Percentiles rank a stretch among this genome's conserved stretches.
These are phyloP conservation scores for Paraescarpia echinospica DNA, from an alignment of 1,140 invertebrate genomes.

Conservation along the genomic window DNA sequence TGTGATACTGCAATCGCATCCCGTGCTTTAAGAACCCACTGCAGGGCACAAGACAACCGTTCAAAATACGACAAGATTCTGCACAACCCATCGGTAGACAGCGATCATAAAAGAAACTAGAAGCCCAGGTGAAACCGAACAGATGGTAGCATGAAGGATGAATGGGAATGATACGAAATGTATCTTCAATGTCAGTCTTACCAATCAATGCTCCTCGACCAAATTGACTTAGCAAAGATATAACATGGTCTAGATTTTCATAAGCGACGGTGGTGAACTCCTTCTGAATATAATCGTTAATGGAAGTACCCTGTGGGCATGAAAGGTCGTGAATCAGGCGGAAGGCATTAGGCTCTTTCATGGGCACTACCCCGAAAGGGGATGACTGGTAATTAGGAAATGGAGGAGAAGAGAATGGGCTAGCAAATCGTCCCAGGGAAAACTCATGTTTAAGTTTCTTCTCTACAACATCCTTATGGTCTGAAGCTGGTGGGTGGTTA, in stretches of 20 bases:
- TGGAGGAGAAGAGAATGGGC: not conserved
- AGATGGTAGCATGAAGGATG: not conserved
- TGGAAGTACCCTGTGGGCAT: not conserved
- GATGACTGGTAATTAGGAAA: not conserved
- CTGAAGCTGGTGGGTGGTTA: not conserved
- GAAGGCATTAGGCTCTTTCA: not conserved
- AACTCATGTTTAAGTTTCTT: not conserved
- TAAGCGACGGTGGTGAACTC: not conserved
- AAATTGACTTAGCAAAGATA: not conserved
- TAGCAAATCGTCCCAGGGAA: not conserved
- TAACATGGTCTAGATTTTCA: not conserved
- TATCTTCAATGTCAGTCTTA: conserved; percentile 3
- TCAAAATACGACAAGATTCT: not conserved
- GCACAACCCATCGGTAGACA: not conserved
- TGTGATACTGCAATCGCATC: not conserved
- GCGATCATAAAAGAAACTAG: not conserved
- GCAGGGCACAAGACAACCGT: not conserved
- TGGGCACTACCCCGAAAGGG: not conserved
- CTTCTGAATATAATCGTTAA: not conserved
- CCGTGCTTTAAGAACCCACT: not conserved
- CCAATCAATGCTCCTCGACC: not conserved
- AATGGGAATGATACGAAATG: conserved; percentile 13
- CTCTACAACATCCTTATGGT: not conserved
- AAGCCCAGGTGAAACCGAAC: not conserved
- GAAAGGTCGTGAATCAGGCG: not conserved